Evolutionary conservation across 2,888 invertebrate genomes (phyloP), one percentile per base, ranked within the genome.

Genomic region (Agrochola litura): DNA sequence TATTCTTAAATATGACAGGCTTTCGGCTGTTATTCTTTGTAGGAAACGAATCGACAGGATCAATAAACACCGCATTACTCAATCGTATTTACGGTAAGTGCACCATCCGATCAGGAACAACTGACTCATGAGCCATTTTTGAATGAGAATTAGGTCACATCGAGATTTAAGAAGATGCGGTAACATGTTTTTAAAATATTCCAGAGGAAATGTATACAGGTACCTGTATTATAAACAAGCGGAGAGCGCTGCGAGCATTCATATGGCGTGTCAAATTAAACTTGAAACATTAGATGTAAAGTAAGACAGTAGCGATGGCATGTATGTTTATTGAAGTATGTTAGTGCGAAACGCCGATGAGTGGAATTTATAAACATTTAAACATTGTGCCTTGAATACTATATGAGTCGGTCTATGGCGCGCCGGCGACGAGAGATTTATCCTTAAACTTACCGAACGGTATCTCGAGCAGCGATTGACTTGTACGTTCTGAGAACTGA

Each of bases 331-430:
- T 93, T 91, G 89, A 91, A 90, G 86, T 91, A 91, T 88, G 91
- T 93, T 92, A 94, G 92, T 92, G 90, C 92, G 90, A 91, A 89
- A 91, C 90, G 88, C 86, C 93, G 94, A 93, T 94, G 96, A 95
- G 91, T 90, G 92, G 92, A 92, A 92, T 92, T 91, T 92, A 92
- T 95, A 96, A 95, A 95, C 93, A 95, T 92, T 91, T 90, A 92
- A 91, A 94, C 91, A 92, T 88, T 91, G 90, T 92, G 89, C 87
- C 79, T 84, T 85, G 89, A 90, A 90, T 90, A 89, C 87, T 88
- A 88, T 86, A 86, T 81, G 80, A 87, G 87, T 80, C 79, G 87
- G 82, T 90, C 86, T 92, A 93, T 93, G 85, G 92, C 83, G 83
- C 81, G 81, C 77, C 76, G 81, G 81, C 90, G 95, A 88, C 91